phyloP scores from a whole-genome alignment of 2,797 vertebrate genomes.

The Xyrichtys novacula region DNA sequence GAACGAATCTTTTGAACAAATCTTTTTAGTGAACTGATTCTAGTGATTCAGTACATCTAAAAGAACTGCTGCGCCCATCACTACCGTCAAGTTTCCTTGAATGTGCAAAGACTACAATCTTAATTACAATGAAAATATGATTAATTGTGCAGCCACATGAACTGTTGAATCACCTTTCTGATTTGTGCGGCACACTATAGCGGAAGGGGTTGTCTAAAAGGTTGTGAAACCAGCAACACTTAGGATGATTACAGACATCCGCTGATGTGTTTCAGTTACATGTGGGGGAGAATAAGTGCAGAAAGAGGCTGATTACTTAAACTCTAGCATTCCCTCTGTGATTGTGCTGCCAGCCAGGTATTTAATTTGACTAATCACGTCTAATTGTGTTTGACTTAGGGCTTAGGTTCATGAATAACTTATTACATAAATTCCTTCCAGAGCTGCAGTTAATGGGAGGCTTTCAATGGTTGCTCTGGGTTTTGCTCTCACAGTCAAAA shows the following conservation, averaged over 20 bases:
- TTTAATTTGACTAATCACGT: slow-evolving; percentile 72
- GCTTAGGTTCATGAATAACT: slow-evolving; percentile 69
- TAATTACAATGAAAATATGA: too few relatives aligned
- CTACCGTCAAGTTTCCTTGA: too few relatives aligned
- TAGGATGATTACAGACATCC: slow-evolving; percentile 42
- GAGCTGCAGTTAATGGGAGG: slow-evolving; percentile 38
- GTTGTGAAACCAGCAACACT: slow-evolving; percentile 28
- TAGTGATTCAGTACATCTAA: too few relatives aligned
- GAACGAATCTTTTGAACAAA: too few relatives aligned
- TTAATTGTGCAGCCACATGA: too few relatives aligned
- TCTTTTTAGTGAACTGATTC: too few relatives aligned
- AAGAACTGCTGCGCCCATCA: too few relatives aligned
- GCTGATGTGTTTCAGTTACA: slow-evolving; percentile 53
- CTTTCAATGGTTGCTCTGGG: slow-evolving; percentile 32
- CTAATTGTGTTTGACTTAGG: slow-evolving; percentile 68
- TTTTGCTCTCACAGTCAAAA: slow-evolving; percentile 23
- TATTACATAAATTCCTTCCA: slow-evolving; percentile 58
- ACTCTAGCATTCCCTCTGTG: slow-evolving; percentile 46
- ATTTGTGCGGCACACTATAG: slow-evolving; percentile 9
- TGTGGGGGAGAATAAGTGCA: slow-evolving; percentile 51
- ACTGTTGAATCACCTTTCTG: too few relatives aligned
- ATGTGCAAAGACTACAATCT: too few relatives aligned
- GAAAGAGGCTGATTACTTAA: slow-evolving; percentile 62
- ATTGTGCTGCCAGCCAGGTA: slow-evolving; percentile 57
- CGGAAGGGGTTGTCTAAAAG: slow-evolving; percentile 35